Percentiles rank a stretch among this genome's conserved stretches.
Evolutionary conservation across 2,113 vertebrate species (phyloP).

Genomic region (Notothenia rossii): DNA sequence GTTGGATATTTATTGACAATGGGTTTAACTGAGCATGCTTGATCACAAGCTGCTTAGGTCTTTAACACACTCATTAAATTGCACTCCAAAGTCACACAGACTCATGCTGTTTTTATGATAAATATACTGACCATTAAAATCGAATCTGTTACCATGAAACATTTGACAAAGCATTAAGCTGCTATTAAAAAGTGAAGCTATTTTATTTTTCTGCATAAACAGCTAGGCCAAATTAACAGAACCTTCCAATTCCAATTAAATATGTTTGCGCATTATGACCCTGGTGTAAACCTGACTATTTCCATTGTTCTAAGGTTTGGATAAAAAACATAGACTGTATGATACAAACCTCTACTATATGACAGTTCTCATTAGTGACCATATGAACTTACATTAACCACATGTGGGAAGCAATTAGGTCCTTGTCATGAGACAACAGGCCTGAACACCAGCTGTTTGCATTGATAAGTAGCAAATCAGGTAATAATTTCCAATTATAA

Average conservation of each 20-base stretch:
- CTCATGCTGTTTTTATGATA: not conserved
- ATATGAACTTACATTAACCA: conserved; percentile 92
- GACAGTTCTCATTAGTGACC: conserved; percentile 95
- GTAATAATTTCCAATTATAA: conserved; percentile 84
- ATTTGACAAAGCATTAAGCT: not conserved
- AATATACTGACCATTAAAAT: conserved; percentile 2
- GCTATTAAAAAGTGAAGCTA: conserved; percentile 3
- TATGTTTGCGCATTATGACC: conserved; percentile 34
- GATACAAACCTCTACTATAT: conserved; percentile 69
- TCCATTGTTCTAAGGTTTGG: conserved; percentile 48
- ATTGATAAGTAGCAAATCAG: conserved; percentile 90
- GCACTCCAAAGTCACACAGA: not conserved
- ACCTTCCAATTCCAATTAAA: conserved; percentile 44
- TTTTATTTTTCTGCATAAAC: conserved; percentile 18
- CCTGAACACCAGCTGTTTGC: conserved; percentile 87
- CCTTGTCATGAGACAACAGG: conserved; percentile 85
- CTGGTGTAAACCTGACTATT: conserved; percentile 54
- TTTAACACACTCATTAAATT: not conserved
- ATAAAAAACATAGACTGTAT: not conserved
- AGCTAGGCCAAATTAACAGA: conserved; percentile 25
- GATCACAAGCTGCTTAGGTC: not conserved
- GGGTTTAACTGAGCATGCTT: not conserved
- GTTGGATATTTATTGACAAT: not conserved
- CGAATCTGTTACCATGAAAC: conserved; percentile 8
- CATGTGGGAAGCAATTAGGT: conserved; percentile 91